These are phyloP conservation scores for Gallinago undulata DNA, from an alignment of 2,113 vertebrate genomes.

Conservation along the genomic window DNA sequence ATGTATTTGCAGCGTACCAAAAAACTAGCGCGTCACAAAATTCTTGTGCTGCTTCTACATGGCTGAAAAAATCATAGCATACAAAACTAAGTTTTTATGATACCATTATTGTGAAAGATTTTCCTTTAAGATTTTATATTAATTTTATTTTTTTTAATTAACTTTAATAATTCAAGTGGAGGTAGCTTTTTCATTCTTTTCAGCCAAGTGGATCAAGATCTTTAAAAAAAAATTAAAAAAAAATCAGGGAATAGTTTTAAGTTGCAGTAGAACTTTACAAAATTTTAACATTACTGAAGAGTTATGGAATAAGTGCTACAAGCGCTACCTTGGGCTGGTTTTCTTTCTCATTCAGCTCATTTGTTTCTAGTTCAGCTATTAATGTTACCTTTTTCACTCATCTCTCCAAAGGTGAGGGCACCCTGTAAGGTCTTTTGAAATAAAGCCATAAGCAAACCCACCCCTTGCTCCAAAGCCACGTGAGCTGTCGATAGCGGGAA, in stretches of 20 bases:
- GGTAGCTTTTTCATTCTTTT: neutral
- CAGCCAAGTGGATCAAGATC: neutral
- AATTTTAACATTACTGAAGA: neutral
- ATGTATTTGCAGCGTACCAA: neutral
- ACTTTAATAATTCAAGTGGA: neutral
- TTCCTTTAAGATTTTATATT: neutral
- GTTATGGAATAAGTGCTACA: neutral
- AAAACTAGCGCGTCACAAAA: neutral
- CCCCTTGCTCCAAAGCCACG: neutral
- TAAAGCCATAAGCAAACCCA: neutral
- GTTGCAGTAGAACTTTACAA: neutral
- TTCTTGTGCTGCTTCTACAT: neutral
- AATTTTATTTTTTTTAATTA: neutral
- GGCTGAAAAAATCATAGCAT: neutral
- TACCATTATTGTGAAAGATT: neutral
- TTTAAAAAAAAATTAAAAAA: neutral
- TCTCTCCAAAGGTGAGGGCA: neutral
- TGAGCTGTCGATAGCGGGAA: rapidly evolving
- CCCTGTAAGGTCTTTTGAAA: neutral
- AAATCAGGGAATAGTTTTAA: neutral
- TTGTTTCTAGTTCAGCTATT: neutral
- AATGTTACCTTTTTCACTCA: neutral
- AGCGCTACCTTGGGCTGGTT: neutral
- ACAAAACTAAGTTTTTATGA: neutral
- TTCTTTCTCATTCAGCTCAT: neutral